Evolutionary conservation across 2,797 vertebrate species (phyloP), one percentile per base, ranked within the genome.

Genomic region (Macropodus opercularis): DNA sequence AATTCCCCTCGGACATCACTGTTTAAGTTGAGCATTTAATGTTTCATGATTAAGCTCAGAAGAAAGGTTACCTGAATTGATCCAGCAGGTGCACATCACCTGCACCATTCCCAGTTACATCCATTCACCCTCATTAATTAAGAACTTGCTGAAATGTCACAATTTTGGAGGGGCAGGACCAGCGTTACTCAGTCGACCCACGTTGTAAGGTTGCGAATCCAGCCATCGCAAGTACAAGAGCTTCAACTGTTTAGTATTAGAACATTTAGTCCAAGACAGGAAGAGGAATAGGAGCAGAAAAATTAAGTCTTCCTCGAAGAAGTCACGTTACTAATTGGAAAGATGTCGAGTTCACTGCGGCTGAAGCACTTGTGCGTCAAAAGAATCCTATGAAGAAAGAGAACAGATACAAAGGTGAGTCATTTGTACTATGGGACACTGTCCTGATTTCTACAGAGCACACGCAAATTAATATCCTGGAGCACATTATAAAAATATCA

Each of bases 271-370:
- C 54, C 8, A 2, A 56, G 43, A 57, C 41, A 49, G 50, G 61
- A 52, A 75, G 36, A 72, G 63, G 36, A 75, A 71, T 24, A 52
- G 52, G 53, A 55, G 13, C 51, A 54, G 38, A 17, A 49, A 66
- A 63, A 19, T 67, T 36, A 14, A 26, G 50, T 50, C 14, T 54
- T 64, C 79, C 69, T 75, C 54, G 63, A 38, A 50, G 62, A 60
- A 44, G 53, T 61, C 56, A 43, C 44, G 29, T 36, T 40, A 19
- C 56, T 79, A 48, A 83, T 66, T 75, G 68, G 85, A 72, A 67
- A 56, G 22, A 59, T 55, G 70, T 77, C 55, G 34, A 55, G 61
- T 41, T 77, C 47, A 40, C 62, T 26, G 69, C 56, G 41, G 57
- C 46, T 52, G 54, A 77, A 52, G 50, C 51, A 63, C 60, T 63